These are phyloP conservation scores for Mungos mungo DNA, from an alignment of 2,113 vertebrate species.

Conservation along the genomic window DNA sequence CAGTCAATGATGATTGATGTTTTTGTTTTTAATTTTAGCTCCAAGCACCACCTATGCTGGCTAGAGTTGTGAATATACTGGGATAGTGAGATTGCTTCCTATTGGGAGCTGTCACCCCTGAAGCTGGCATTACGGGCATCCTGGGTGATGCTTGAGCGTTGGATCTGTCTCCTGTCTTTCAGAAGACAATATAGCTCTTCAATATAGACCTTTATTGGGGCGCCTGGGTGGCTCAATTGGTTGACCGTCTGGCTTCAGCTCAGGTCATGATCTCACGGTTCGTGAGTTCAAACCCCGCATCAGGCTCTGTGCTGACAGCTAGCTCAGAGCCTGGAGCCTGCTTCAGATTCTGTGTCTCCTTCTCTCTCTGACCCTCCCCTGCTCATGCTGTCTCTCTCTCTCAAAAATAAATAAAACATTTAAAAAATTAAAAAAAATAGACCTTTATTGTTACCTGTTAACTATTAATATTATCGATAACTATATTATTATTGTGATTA, in stretches of 20 bases:
- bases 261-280: too few relatives aligned
- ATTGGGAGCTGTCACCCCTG: neutral
- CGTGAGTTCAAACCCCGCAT: too few relatives aligned
- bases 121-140: neutral
- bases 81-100: neutral
- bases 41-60: neutral
- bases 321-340: too few relatives aligned
- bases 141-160: neutral
- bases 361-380: too few relatives aligned
- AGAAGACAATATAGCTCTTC: neutral
- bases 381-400: too few relatives aligned
- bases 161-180: neutral
- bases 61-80: neutral
- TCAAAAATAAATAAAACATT: too few relatives aligned
- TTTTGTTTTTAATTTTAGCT: constrained; percentile 20
- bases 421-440: neutral
- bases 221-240: too few relatives aligned
- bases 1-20: neutral
- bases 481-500: neutral
- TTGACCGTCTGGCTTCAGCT: too few relatives aligned
- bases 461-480: neutral
- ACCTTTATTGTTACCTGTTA: neutral
- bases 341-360: too few relatives aligned
- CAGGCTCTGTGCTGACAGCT: too few relatives aligned
- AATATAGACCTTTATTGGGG: neutral